Evolutionary conservation across 2,113 vertebrate genomes (phyloP), one percentile per base, ranked within the genome.

Genomic region (Anarrhichthys ocellatus): DNA sequence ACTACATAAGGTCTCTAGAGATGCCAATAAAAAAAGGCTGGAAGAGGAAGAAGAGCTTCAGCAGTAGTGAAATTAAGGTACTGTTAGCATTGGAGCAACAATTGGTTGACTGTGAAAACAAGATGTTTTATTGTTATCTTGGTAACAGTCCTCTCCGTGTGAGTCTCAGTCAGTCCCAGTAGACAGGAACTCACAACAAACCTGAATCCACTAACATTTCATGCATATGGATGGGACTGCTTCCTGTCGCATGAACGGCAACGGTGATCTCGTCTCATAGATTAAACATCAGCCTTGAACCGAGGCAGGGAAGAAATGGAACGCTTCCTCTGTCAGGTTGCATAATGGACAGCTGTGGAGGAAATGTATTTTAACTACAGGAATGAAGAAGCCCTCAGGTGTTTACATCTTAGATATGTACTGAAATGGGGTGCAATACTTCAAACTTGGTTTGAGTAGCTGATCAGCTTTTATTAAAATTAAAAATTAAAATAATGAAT

Each of bases 251-350:
- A 59, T 46, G 20, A 48, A 68, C 8, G 8, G 18, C 38, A 46
- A 13, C 38, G 34, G 75, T 24, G 52, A 78, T 59, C 64, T 68
- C 62, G 29, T 67, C 50, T 67, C 50, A 42, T 34, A 58, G 76
- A 78, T 78, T 78, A 48, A 58, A 78, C 75, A 68, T 68, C 65
- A 69, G 52, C 18, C 76, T 59, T 68, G 52, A 58, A 68, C 75
- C 29, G 14, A 69, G 38, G 40, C 52, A 59, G 74, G 9, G 20
- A 13, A n/a, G 27, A n/a, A 59, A 32, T 29, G 22, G 52, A 36
- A 24, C 1, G 14, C 11, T 58, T 13, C 18, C 27, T 11, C 65
- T 69, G 38, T 59, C 63, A 46, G 36, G 38, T 10, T 44, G 74
- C 10, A 17, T 66, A 38, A 77, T 68, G 24, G 34, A 77, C 75